phyloP scores from a whole-genome alignment of 2,888 invertebrate genomes.

The Ochropacha duplaris region DNA sequence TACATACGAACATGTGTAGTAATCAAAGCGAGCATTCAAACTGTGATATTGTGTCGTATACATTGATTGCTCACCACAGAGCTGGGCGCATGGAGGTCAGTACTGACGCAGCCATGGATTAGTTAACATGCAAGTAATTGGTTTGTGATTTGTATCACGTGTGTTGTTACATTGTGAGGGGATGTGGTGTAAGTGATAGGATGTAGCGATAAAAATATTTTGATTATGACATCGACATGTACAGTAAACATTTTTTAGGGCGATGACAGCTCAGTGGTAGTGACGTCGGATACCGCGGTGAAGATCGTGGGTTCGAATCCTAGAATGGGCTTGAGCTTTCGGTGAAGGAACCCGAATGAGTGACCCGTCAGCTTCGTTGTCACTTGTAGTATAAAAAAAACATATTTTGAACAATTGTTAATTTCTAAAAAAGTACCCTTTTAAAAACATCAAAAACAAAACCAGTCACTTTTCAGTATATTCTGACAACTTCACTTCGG shows the following conservation, averaged over 20 bases:
- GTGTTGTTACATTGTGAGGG: slow-evolving; percentile 27
- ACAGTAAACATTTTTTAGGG: background rate
- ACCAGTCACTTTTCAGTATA: too few relatives aligned
- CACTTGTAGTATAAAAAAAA: too few relatives aligned
- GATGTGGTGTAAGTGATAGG: slow-evolving; percentile 8
- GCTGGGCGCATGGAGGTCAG: slow-evolving; percentile 9
- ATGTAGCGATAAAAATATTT: background rate
- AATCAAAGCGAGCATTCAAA: slow-evolving; percentile 31
- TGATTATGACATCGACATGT: background rate
- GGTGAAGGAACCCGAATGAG: too few relatives aligned
- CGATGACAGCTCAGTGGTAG: too few relatives aligned
- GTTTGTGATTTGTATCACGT: slow-evolving; percentile 46
- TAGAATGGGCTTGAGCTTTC: too few relatives aligned
- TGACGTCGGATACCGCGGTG: too few relatives aligned
- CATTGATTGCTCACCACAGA: slow-evolving; percentile 24
- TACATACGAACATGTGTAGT: slow-evolving; percentile 23
- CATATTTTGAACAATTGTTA: too few relatives aligned
- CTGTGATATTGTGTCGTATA: slow-evolving; percentile 16
- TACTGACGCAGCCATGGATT: slow-evolving; percentile 30
- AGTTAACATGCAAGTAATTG: slow-evolving; percentile 43
- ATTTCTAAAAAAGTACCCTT: too few relatives aligned
- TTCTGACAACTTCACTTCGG: too few relatives aligned
- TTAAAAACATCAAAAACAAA: too few relatives aligned
- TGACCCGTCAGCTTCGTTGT: too few relatives aligned
- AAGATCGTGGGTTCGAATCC: too few relatives aligned